Percentiles rank a stretch among this genome's conserved stretches.
phyloP scores from a whole-genome alignment of 2,113 vertebrate genomes.

The Stegastes partitus region DNA sequence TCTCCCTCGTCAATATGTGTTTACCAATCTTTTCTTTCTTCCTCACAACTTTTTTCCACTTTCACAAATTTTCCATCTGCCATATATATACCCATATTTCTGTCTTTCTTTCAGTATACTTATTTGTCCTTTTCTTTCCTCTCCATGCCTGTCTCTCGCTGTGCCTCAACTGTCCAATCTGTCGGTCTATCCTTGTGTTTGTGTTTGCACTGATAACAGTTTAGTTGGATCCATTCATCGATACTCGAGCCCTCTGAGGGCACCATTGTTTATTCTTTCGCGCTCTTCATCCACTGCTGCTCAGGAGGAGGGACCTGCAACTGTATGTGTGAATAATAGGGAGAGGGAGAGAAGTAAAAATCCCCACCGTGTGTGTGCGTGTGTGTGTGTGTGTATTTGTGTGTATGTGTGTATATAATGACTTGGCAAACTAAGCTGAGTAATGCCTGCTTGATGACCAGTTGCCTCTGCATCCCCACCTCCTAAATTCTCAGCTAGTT shows the following conservation, averaged over 20 bases:
- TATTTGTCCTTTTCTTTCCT: conserved; percentile 13
- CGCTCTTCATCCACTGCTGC: conserved; percentile 38
- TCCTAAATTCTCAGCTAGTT: conserved; percentile 45
- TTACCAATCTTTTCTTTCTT: neutral
- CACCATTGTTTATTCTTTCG: conserved; percentile 65
- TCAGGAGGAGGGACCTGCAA: conserved; percentile 32
- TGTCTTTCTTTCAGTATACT: conserved; percentile 18
- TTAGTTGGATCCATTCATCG: conserved; percentile 65
- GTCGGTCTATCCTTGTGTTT: conserved; percentile 64
- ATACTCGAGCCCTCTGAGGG: conserved; percentile 67
- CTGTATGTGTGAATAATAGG: conserved; percentile 49
- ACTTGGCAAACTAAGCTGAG: conserved; percentile 33
- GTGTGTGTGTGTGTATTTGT: neutral
- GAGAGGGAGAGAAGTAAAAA: conserved; percentile 16
- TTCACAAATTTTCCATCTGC: neutral
- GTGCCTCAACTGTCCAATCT: conserved; percentile 50
- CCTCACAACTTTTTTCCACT: neutral
- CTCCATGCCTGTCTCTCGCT: neutral
- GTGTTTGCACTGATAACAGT: conserved; percentile 74
- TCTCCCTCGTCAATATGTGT: neutral
- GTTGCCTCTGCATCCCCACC: conserved; percentile 23
- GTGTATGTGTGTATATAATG: conserved; percentile 8
- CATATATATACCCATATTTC: neutral
- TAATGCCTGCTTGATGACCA: conserved; percentile 48
- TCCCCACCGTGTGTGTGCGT: too few species aligned